Conservation (phyloP, 2,113 vertebrate species). For the Pogona vitticeps region DNA sequence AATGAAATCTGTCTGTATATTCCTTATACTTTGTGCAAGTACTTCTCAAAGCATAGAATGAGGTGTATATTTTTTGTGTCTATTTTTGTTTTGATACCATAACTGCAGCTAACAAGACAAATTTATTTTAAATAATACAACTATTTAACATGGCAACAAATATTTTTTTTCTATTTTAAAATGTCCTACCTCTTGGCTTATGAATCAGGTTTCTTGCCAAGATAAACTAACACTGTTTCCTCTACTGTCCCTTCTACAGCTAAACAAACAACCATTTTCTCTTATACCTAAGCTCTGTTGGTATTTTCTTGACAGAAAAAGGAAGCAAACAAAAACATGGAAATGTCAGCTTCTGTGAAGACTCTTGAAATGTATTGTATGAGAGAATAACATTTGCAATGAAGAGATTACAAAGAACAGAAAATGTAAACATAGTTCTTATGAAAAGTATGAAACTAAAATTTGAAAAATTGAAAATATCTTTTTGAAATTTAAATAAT, state of each 20-base stretch:
- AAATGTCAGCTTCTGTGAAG: slow-evolving; percentile 7
- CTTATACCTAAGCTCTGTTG: background rate
- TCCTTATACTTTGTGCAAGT: background rate
- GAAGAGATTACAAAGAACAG: background rate
- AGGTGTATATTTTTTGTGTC: background rate
- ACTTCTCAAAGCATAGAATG: background rate
- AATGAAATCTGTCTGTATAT: background rate
- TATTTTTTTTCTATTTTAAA: slow-evolving; percentile 2
- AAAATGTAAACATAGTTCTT: background rate
- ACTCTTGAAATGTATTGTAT: background rate
- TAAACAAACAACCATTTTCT: background rate
- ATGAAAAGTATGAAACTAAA: background rate
- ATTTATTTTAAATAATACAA: background rate
- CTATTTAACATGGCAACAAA: background rate
- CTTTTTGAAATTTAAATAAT: background rate
- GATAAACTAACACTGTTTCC: slow-evolving; percentile 2
- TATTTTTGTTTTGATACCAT: background rate
- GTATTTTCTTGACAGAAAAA: slow-evolving; percentile 12
- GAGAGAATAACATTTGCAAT: background rate
- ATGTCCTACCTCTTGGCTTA: background rate
- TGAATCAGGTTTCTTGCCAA: background rate
- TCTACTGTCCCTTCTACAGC: background rate
- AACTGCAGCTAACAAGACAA: background rate
- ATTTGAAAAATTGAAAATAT: background rate
- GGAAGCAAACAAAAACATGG: slow-evolving; percentile 19